Base-by-base conservation (phyloP, 2,888 invertebrate genomes). In the Parnassius smintheus region DNA sequence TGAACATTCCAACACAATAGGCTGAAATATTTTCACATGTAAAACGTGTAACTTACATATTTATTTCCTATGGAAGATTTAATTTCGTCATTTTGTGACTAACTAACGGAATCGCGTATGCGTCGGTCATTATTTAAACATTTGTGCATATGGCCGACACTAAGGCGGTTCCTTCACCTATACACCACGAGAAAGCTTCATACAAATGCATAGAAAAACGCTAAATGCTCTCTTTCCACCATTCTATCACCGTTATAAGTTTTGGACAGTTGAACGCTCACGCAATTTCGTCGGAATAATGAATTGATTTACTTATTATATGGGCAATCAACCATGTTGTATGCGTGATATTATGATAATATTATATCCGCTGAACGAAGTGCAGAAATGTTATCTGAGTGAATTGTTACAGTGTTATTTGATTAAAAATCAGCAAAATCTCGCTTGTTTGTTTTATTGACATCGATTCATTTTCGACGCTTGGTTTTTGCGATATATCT, bases 1-100 rank as follows among this genome's bases (percentile, higher is more conserved):
- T 65, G 57, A 73, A 68, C 75, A 73, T 73, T 70, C 70, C 61
- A 54, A 75, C 74, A 65, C 67, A 60, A 62, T 63, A 44, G 49
- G 61, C 62, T 78, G 85, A 80, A 86, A 84, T 78, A 83, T 81
- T 85, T 80, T 81, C 73, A 80, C 81, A 76, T 67, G 80, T 75
- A 78, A 81, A 78, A 81, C 77, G 71, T 79, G 81, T 78, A 85
- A 82, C 87, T 88, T 88, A 89, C 83, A 81, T 86, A 86, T 88
- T 83, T 80, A 82, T 80, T 84, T 85, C 79, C 89, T 90, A 91
- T 89, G 90, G 91, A 91, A 91, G 91, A 89, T 88, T 84, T 86
- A 77, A 76, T 82, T 81, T 84, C 84, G 82, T 82, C 78, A 72
- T 71, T 82, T 84, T 85, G 85, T 85, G 84, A 83, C 86, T 88